A percentile compares a stretch with the other conserved stretches of the same genome.
phyloP scores from a whole-genome alignment of 2,797 vertebrate genomes.

The Tragelaphus oryx region DNA sequence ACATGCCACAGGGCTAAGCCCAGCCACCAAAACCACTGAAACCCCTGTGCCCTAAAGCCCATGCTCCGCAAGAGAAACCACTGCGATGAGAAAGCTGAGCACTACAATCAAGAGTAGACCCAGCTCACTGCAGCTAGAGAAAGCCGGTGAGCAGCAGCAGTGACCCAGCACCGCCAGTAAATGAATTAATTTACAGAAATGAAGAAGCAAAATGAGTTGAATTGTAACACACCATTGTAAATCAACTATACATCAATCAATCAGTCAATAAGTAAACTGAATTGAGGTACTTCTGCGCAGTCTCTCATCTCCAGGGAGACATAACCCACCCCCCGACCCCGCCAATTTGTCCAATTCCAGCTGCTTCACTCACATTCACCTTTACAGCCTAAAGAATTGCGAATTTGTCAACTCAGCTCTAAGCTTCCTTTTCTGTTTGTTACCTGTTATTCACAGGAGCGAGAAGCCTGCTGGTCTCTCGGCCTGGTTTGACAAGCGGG shows the following conservation, averaged over 20 bases:
- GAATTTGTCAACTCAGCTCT: background rate
- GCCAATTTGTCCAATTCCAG: background rate
- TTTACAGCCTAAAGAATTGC: background rate
- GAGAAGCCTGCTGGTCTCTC: background rate
- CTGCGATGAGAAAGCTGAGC: background rate
- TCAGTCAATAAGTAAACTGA: background rate
- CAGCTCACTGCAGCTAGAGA: background rate
- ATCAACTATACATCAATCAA: background rate
- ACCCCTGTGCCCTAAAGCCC: background rate
- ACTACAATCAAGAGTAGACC: background rate
- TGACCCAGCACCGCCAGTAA: background rate
- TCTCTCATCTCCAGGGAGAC: background rate
- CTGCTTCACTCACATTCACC: background rate
- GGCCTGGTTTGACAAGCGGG: background rate
- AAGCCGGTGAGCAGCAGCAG: background rate
- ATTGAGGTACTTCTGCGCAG: background rate
- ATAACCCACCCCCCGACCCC: too few species aligned
- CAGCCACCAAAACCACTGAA: background rate
- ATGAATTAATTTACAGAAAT: background rate
- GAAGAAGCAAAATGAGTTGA: background rate
- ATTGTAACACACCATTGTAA: background rate
- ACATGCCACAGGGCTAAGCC: background rate
- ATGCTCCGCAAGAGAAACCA: background rate
- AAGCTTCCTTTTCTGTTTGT: background rate
- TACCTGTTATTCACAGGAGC: background rate